Base-by-base conservation (phyloP, 2,797 vertebrate species). In the Cossypha niveicapilla region DNA sequence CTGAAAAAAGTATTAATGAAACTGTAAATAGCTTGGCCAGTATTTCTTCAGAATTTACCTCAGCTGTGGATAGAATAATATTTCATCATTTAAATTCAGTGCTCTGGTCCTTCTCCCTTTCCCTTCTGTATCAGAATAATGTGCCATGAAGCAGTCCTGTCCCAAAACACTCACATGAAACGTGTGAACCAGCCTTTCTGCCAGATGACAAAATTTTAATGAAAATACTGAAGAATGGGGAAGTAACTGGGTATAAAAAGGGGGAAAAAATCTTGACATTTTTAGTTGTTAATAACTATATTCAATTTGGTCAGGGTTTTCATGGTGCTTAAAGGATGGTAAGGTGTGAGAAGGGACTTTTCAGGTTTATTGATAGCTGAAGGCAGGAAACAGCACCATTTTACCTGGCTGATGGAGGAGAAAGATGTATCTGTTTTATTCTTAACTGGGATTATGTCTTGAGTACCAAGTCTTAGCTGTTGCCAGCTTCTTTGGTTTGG, bases 251-350 rank as follows among this genome's bases (percentile, higher is more conserved):
- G 2, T 54, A 11, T 54, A 58, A 72, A 72, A 74, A 41, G 13
- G 4, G 4, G 5, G 5, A 0, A 0, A 1, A 21, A 16, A 24
- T 37, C 15, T 28, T 85, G 35, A 24, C 0, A 7, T 35, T 63
- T 83, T 71, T 54, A 34, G 19, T 19, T 61, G 7, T 65, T 25
- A 42, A 3, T 78, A 66, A 21, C 9, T 18, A 0, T 32, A 45
- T 28, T 68, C 75, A 76, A 68, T 72, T 47, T 24, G 13, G 0
- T 71, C 32, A 56, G 19, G 10, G 3, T 57, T 93, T 93, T 75
- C n/a, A 3, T 44, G 18, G 34, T 61, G 19, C 4, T 75, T 45
- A 22, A 65, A 73, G 39, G 44, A 6, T 79, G 19, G 13, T 39
- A 18, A 41, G 24, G 25, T 80, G 8, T 44, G 24, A 65, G 45